Evolutionary conservation across 92 coral and sea anemone genomes (phyloP), one percentile per base, ranked within the genome.

Genomic region (Palythoa grandiflora): DNA sequence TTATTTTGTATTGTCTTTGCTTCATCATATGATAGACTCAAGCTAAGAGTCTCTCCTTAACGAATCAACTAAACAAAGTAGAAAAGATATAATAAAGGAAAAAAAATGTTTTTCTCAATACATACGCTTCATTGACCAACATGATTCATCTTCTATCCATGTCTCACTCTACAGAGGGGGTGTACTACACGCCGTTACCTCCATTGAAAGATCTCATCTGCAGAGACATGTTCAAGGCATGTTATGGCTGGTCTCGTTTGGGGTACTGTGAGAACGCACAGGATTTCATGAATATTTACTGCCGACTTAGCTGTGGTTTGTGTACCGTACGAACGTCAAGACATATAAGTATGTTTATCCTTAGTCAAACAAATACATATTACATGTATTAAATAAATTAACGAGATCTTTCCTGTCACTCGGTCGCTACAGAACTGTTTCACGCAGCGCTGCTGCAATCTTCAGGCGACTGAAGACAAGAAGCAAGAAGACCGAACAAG

Each of bases 201-300:
- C 91, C 87, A 3, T 1, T 84, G 16, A 68, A 59, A 28, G 83
- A 78, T 38, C 73, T 90, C 38, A 91, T 89, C 2, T 94, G 97
- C 52, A 85, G 83, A n/a, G 96, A 95, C 70, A 76, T 76, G 20
- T 89, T 91, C 89, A 89, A 80, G 85, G 88, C 88, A 4, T 95
- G 98, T 60, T 78, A 73, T 54, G 94, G 94, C 8, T 95, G 98
- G 98, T 81, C 89, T 40, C 92, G 92, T 75, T 89, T 92, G 35
- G 96, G 96, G 37, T 93, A 89, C 88, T 95, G 98, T 90, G 87
- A 75, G 51, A 61, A 89, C 28, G 48, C 77, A 74, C 87, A 66
- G 37, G 53, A 84, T 9, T 95, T 88, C 38, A 95, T 95, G 98
- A 76, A 92, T 72, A 87, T 75, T 37, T 93, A 93, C 81, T 95